These are phyloP conservation scores for Nesoenas mayeri DNA, from an alignment of 2,113 vertebrate species.

Conservation along the genomic window DNA sequence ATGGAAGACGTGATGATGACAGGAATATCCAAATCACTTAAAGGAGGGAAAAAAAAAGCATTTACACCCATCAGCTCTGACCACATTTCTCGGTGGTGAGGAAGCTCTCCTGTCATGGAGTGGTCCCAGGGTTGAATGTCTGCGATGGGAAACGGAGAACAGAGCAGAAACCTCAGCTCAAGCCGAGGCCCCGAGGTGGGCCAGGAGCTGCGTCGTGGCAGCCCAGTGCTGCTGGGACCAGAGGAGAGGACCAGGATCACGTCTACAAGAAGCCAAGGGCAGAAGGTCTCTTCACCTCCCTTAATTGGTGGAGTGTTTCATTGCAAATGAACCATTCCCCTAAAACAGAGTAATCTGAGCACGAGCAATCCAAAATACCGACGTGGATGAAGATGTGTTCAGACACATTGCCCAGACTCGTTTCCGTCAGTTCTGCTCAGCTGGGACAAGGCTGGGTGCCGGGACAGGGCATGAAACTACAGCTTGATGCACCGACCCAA, in stretches of 20 bases:
- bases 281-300: not conserved
- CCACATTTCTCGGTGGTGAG: fast-evolving
- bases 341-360: not conserved
- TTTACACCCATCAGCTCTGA: not conserved
- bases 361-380: fast-evolving
- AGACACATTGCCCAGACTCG: not conserved
- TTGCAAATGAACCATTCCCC: not conserved
- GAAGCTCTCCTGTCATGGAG: not conserved
- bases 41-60: not conserved
- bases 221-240: not conserved
- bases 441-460: fast-evolving
- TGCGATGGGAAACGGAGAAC: not conserved
- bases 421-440: not conserved
- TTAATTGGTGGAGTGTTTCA: not conserved
- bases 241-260: not conserved
- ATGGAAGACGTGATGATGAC: not conserved
- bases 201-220: not conserved
- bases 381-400: not conserved
- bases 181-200: not conserved
- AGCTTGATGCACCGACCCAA: not conserved
- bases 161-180: not conserved
- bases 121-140: not conserved
- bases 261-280: not conserved
- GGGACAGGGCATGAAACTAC: not conserved
- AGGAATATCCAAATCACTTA: not conserved